Evolutionary conservation across 2,888 invertebrate genomes (phyloP).

Genomic region (Molanna angustata): DNA sequence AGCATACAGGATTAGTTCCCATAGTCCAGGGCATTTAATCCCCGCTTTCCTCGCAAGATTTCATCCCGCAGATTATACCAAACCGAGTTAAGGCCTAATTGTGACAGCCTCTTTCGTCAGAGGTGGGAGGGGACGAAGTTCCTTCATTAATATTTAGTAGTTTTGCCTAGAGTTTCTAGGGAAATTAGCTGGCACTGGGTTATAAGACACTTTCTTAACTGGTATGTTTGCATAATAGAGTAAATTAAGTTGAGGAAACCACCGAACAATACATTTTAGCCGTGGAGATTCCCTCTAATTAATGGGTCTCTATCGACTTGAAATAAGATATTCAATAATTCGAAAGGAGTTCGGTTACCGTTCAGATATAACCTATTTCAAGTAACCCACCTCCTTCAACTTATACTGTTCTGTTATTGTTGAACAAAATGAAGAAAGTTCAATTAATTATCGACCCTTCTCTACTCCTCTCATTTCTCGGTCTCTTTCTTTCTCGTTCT

Average conservation of each 20-base stretch:
- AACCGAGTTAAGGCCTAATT: slow-evolving; percentile 25
- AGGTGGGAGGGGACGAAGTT: slow-evolving; percentile 18
- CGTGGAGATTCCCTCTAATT: too few species aligned
- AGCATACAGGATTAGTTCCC: neutral
- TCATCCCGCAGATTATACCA: slow-evolving; percentile 10
- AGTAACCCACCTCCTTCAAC: too few species aligned
- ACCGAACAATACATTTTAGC: slow-evolving; percentile 13
- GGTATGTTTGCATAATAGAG: slow-evolving; percentile 14
- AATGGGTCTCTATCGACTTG: too few species aligned
- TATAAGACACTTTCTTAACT: slow-evolving; percentile 18
- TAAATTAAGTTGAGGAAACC: slow-evolving; percentile 9
- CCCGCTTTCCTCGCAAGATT: slow-evolving; percentile 10
- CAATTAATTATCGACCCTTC: too few species aligned
- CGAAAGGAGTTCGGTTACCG: too few species aligned
- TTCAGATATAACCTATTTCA: too few species aligned
- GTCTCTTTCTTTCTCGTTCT: too few species aligned
- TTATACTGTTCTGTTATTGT: too few species aligned
- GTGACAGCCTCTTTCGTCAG: slow-evolving; percentile 27
- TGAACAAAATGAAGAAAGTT: too few species aligned
- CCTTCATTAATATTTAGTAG: slow-evolving; percentile 32
- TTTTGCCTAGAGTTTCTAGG: slow-evolving; percentile 20
- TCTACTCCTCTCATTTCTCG: too few species aligned
- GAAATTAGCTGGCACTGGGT: slow-evolving; percentile 13
- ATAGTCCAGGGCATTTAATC: neutral
- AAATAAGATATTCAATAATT: too few species aligned